phyloP scores from a whole-genome alignment of 2,888 invertebrate species.

The Coremacera marginata region DNA sequence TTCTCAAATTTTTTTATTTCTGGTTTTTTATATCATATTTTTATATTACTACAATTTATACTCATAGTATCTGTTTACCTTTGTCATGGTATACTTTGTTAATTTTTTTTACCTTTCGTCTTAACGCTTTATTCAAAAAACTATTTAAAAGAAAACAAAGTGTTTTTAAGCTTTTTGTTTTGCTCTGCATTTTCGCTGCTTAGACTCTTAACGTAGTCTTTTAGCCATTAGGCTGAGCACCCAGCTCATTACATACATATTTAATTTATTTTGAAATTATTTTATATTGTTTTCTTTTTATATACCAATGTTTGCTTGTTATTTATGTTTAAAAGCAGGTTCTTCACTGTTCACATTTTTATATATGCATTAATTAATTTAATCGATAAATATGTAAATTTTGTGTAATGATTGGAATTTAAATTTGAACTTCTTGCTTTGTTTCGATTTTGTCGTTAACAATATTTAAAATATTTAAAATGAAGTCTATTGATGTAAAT shows the following conservation, averaged over 20 bases:
- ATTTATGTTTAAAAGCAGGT: neutral
- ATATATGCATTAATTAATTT: neutral
- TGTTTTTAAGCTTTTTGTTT: constrained; percentile 13
- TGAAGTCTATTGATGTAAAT: too few species aligned
- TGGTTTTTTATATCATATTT: neutral
- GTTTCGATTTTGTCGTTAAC: neutral
- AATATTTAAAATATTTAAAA: too few species aligned
- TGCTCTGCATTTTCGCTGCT: neutral
- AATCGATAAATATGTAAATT: neutral
- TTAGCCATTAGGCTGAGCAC: too few species aligned
- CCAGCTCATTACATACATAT: too few species aligned
- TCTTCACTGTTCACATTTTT: neutral
- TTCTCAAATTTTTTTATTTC: neutral
- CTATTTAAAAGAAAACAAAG: neutral
- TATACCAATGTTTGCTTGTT: too few species aligned
- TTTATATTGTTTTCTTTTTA: too few species aligned
- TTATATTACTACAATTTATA: neutral
- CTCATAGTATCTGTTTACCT: neutral
- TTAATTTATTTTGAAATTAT: too few species aligned
- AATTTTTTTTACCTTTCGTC: neutral
- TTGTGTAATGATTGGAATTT: neutral
- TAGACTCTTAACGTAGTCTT: too few species aligned
- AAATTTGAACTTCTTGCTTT: neutral
- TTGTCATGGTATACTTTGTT: neutral
- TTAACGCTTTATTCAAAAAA: too few species aligned